Percentiles rank a stretch among this genome's conserved stretches.
phyloP scores from a whole-genome alignment of 1,140 invertebrate genomes.

The Diploscapter pachys region DNA sequence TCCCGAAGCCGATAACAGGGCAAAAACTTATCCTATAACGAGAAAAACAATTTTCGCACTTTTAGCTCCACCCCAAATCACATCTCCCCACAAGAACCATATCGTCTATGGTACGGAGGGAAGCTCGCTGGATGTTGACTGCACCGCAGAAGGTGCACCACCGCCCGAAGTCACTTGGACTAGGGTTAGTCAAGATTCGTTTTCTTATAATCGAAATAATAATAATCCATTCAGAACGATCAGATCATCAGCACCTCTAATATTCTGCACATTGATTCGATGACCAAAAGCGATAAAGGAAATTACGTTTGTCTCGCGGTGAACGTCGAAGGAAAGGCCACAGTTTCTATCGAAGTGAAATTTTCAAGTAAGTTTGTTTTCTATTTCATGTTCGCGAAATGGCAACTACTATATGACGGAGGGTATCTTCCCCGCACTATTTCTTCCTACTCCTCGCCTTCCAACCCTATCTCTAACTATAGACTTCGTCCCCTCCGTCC shows the following conservation, averaged over 20 bases:
- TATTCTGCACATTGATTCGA: constrained; percentile 10
- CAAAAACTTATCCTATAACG: background rate
- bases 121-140: constrained; percentile 34
- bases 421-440: too few relatives aligned
- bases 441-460: too few relatives aligned
- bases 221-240: constrained; percentile 28
- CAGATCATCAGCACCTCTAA: constrained; percentile 21
- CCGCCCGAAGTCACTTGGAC: constrained; percentile 47
- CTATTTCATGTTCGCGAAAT: too few relatives aligned
- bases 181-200: constrained; percentile 34
- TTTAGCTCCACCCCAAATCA: constrained; percentile 42
- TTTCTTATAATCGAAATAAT: background rate
- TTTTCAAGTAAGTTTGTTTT: constrained; percentile 16
- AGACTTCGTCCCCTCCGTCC: too few relatives aligned
- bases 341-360: constrained; percentile 6
- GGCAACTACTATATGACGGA: too few relatives aligned
- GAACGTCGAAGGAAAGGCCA: constrained; percentile 34
- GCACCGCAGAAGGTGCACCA: constrained; percentile 39
- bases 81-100: constrained; percentile 21
- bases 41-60: background rate
- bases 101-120: constrained; percentile 32
- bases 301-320: constrained; percentile 37
- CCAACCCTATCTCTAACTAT: too few relatives aligned
- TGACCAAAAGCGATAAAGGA: constrained; percentile 23
- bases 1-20: too few relatives aligned